phyloP scores from a whole-genome alignment of 2,113 vertebrate species.

The Forbesichthys agassizii region DNA sequence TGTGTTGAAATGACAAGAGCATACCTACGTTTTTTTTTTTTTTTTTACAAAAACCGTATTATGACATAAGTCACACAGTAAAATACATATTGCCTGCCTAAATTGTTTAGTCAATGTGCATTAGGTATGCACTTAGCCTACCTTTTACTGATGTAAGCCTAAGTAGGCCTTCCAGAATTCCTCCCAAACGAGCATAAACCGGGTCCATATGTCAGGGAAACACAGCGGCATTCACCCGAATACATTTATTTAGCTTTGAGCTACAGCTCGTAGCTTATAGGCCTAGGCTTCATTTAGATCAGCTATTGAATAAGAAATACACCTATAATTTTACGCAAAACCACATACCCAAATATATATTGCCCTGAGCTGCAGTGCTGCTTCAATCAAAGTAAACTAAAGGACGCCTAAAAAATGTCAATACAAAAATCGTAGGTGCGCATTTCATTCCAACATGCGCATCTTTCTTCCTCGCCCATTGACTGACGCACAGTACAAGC shows the following conservation, averaged over 20 bases:
- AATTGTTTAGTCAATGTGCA: background rate
- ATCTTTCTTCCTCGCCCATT: conserved; percentile 7
- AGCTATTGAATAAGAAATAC: no score
- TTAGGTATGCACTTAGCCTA: no score
- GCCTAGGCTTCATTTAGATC: no score
- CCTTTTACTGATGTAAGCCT: no score
- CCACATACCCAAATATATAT: background rate
- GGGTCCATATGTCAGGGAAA: conserved; percentile 8
- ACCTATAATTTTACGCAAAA: conserved; percentile 3
- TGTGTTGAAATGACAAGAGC: no score
- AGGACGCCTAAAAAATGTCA: background rate
- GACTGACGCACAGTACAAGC: conserved; percentile 9
- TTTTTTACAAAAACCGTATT: no score
- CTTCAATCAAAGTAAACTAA: no score
- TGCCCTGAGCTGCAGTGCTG: background rate
- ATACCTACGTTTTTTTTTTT: no score
- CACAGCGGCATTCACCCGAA: conserved; percentile 33
- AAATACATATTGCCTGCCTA: background rate
- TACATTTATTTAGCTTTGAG: conserved; percentile 1
- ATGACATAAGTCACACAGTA: no score
- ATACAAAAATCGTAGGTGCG: conserved; percentile 8
- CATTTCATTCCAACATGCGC: conserved; percentile 29
- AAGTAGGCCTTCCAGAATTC: background rate
- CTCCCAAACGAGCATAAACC: conserved; percentile 38
- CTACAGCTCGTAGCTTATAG: no score